Conservation (phyloP, 2,113 vertebrate genomes). For the Emydura subglobosa region DNA sequence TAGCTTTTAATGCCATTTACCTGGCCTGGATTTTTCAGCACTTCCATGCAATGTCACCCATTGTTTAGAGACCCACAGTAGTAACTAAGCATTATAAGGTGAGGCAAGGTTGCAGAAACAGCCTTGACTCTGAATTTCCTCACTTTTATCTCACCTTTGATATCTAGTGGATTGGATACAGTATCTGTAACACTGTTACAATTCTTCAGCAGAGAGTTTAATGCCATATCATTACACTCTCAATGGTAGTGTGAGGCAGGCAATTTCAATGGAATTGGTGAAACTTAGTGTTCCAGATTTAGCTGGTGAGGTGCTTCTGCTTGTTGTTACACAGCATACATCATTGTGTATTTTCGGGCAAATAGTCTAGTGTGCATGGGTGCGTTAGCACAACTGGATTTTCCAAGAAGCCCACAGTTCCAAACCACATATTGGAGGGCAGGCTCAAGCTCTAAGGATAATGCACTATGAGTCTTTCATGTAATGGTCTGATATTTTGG, state of each 20-base stretch:
- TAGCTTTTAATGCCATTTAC: background rate
- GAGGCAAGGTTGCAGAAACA: conserved; percentile 62
- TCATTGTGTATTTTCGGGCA: conserved; percentile 20
- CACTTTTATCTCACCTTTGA: background rate
- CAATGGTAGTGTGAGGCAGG: background rate
- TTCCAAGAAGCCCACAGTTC: conserved; percentile 45
- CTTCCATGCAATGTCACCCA: background rate
- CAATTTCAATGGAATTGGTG: background rate
- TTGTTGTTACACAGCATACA: background rate
- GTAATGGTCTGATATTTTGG: conserved; percentile 63
- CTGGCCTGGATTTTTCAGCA: background rate
- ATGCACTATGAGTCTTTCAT: conserved; percentile 55
- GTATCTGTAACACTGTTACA: background rate
- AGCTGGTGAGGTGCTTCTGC: background rate
- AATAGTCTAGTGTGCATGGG: conserved; percentile 37
- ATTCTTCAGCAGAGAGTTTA: background rate
- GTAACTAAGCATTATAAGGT: background rate
- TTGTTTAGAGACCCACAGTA: background rate
- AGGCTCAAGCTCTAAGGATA: conserved; percentile 65
- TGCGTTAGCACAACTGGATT: conserved; percentile 32
- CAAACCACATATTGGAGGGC: conserved; percentile 59
- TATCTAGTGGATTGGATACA: background rate
- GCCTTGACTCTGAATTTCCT: conserved; percentile 18
- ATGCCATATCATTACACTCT: fast-evolving
- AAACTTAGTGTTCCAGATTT: background rate